Base-by-base conservation (phyloP, 2,797 vertebrate species). In the Oryzias sinensis region DNA sequence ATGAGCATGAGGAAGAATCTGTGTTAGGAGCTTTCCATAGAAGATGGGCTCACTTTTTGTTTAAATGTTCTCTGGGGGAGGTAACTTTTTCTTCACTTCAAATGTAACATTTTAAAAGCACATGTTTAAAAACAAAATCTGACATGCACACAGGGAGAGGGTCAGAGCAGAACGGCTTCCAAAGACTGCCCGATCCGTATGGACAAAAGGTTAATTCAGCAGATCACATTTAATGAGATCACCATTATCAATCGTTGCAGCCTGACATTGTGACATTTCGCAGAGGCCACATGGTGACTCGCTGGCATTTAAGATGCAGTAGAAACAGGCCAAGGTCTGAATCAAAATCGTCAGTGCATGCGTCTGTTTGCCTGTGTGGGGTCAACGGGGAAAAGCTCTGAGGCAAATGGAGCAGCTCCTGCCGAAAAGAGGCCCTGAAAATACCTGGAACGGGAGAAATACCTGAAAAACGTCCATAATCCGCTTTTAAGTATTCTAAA, bases 131-230 rank as follows among this genome's bases (percentile, higher is more conserved):
- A 29, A 29, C 6, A 16, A 48, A 42, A 53, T 11, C 5, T 53
- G 20, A 54, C 0, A 7, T 2, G 49, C 6, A 49, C 33, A 52
- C 37, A 14, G 40, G 55, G 40, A 64, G 49, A 59, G 63, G 56
- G 47, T 5, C 2, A 68, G 57, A 63, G 49, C 65, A 62, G 55
- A 61, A 53, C 22, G 65, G 41, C 49, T 68, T 69, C 65, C 70
- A 9, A 47, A 52, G 60, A 41, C 5, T 16, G 22, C 16, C 67
- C 46, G 60, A 74, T 72, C 17, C 1, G 53, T 58, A 15, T 66
- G 67, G 72, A 83, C 80, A 68, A 81, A 85, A 89, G 81, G 84
- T 88, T 83, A 86, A 86, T 88, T 82, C 76, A 77, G 56, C 77
- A 83, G 82, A 89, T 88, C 80, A 74, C 68, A 57, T 82, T 83